Base-by-base conservation (phyloP, 2,113 vertebrate species). In the Rostratula benghalensis region DNA sequence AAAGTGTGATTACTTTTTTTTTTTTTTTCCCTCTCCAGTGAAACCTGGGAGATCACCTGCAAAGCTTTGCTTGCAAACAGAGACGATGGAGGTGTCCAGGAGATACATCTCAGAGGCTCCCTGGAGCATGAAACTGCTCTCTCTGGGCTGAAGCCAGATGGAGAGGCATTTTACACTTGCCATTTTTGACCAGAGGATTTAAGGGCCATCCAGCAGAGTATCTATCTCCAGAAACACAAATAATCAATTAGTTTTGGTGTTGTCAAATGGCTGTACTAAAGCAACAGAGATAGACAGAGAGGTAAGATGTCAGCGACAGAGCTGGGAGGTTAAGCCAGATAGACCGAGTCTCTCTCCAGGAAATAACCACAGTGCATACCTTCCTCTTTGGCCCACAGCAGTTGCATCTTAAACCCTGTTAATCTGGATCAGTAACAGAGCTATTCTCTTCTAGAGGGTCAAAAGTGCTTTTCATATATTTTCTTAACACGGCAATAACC, bases 171-270 rank as follows among this genome's bases (percentile, higher is more conserved):
- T 92, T 83, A 78, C 23, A 22, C 37, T 86, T 70, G 54, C 60
- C 33, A n/a, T 59, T 81, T 95, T 80, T 90, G 71, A 92, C 69
- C 76, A 68, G 74, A 43, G 71, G 64, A 83, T 93, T 86, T 93
- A 78, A 93, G 69, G 43, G 23, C 33, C 50, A 45, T 91, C 50
- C 80, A 71, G 64, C 35, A 64, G n/a, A 75, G 20, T 65, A 88
- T 53, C 87, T 75, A 73, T 64, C 53, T 93, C 57, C 57, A 84
- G 92, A 92, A 12, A 2, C 75, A 84, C 57, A 68, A 91, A 13
- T 67, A 83, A 65, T 37, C 65, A 79, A 61, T 91, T 94, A n/a
- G 23, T 79, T 88, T 67, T 83, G 35, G 46, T 89, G 81, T 45
- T 91, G 61, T 92, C 69, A 69, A 84, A 93, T 79, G 68, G 48